phyloP scores from a whole-genome alignment of 2,113 vertebrate genomes.

The Osmerus eperlanus region DNA sequence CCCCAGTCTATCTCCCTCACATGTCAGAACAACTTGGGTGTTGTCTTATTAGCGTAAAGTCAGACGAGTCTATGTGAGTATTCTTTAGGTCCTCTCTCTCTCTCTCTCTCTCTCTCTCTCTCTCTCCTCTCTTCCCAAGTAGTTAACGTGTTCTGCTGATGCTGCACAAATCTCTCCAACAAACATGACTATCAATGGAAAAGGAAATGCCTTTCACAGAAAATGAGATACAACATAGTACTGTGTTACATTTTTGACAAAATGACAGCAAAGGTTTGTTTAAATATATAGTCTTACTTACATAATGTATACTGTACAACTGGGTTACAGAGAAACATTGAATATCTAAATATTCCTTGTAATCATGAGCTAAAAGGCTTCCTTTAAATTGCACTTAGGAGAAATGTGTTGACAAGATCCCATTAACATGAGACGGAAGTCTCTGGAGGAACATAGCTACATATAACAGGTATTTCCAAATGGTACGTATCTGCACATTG shows the following conservation, averaged over 20 bases:
- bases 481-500: constrained; percentile 5
- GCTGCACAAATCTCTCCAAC: constrained; percentile 33
- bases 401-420: constrained; percentile 33
- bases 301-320: constrained; percentile 41
- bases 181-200: constrained; percentile 36
- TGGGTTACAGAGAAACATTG: constrained; percentile 66
- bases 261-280: constrained; percentile 41
- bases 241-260: constrained; percentile 47
- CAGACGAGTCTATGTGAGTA: constrained; percentile 37
- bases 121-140: constrained; percentile 2
- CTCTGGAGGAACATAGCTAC: neutral
- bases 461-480: constrained; percentile 16
- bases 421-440: constrained; percentile 25
- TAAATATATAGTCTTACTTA: constrained; percentile 51
- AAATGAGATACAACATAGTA: constrained; percentile 32
- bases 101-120: constrained; percentile 7
- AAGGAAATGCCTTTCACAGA: constrained; percentile 46
- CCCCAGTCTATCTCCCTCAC: constrained; percentile 31
- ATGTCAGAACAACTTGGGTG: constrained; percentile 17
- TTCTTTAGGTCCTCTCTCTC: constrained; percentile 19
- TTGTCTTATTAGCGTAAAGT: constrained; percentile 33
- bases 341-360: constrained; percentile 63
- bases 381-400: constrained; percentile 62
- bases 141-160: neutral
- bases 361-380: constrained; percentile 78